These are phyloP conservation scores for Hypanus sabinus DNA, from an alignment of 2,113 vertebrate species.

Conservation along the genomic window DNA sequence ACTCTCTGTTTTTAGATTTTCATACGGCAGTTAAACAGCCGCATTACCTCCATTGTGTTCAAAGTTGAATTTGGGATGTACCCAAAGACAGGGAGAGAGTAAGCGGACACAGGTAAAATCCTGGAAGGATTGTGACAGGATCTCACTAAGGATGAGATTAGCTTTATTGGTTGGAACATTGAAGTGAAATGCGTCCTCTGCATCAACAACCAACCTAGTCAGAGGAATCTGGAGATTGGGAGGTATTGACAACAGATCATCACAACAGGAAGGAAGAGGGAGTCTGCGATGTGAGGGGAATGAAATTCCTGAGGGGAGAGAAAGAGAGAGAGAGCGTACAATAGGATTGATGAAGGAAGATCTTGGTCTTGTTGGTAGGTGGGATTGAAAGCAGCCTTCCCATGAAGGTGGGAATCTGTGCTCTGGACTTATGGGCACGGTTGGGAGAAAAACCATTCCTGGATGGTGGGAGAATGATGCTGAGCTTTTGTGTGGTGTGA, in stretches of 20 bases:
- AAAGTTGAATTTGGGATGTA: not conserved
- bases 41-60: not conserved
- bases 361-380: not conserved
- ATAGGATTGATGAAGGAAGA: not conserved
- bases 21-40: not conserved
- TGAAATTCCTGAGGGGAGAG: not conserved
- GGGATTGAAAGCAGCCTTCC: too few species aligned
- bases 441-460: too few species aligned
- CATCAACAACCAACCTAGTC: too few species aligned
- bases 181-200: too few species aligned
- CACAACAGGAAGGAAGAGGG: not conserved
- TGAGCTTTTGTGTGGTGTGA: too few species aligned
- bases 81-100: not conserved
- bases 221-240: too few species aligned
- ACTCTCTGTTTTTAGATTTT: not conserved
- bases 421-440: too few species aligned
- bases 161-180: too few species aligned
- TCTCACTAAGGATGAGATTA: not conserved
- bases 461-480: too few species aligned
- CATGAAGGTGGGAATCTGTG: too few species aligned
- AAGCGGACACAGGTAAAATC: not conserved
- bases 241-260: not conserved
- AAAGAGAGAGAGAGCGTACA: not conserved
- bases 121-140: not conserved
- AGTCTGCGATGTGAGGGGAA: not conserved